phyloP scores from a whole-genome alignment of 2,888 invertebrate species.

The Seira sanloemensis region DNA sequence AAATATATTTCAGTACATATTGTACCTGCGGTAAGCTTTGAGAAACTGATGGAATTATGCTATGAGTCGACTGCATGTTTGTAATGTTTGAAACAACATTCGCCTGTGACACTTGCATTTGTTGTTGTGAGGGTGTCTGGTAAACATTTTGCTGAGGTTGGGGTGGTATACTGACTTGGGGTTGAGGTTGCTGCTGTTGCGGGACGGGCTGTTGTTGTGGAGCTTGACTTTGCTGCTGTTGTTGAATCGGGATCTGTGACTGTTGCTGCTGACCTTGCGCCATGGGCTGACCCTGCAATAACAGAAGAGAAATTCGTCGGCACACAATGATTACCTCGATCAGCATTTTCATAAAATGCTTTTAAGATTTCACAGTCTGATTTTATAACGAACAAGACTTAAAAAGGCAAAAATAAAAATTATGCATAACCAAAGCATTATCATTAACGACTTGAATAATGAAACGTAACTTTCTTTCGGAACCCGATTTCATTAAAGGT shows the following conservation, averaged over 20 bases:
- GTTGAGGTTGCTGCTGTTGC: conserved; percentile 77
- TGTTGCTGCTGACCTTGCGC: conserved; percentile 69
- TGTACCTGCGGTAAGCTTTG: conserved; percentile 53
- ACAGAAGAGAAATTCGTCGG: neutral
- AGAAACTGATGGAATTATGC: conserved; percentile 41
- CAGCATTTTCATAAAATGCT: too few species aligned
- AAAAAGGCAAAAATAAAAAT: too few species aligned
- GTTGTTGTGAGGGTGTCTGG: conserved; percentile 78
- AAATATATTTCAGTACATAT: neutral
- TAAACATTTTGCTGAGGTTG: conserved; percentile 76
- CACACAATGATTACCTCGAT: neutral
- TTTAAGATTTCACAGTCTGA: too few species aligned
- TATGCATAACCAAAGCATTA: too few species aligned
- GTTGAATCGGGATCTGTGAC: conserved; percentile 31
- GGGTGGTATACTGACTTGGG: conserved; percentile 77
- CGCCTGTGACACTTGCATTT: conserved; percentile 77
- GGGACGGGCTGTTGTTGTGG: conserved; percentile 74
- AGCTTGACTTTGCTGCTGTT: conserved; percentile 77
- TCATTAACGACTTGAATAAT: too few species aligned
- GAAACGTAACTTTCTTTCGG: too few species aligned
- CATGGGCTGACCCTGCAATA: conserved; percentile 39
- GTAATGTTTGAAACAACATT: conserved; percentile 51
- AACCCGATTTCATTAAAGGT: too few species aligned
- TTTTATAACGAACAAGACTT: too few species aligned
- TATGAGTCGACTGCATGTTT: conserved; percentile 58